These are phyloP conservation scores for Excalfactoria chinensis DNA, from an alignment of 2,113 vertebrate species.

Conservation along the genomic window DNA sequence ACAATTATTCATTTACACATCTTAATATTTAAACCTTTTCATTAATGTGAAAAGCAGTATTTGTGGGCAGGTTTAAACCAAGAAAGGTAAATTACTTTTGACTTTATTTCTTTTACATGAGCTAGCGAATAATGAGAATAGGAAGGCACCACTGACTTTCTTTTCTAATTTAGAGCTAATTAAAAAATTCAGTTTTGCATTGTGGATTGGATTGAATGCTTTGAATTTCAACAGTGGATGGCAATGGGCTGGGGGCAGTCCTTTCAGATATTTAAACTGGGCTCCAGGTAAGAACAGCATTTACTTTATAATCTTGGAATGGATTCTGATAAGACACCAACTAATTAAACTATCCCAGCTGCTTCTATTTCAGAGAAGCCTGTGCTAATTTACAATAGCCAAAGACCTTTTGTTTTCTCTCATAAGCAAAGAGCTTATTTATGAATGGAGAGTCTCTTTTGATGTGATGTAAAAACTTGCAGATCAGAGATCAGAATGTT, in stretches of 20 bases:
- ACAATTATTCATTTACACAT: background rate
- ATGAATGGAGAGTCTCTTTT: background rate
- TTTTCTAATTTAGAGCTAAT: slow-evolving; percentile 77
- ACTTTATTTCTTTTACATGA: background rate
- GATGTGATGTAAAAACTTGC: background rate
- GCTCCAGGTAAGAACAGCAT: slow-evolving; percentile 82
- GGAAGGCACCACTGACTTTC: background rate
- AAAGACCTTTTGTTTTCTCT: background rate
- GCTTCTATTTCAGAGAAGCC: background rate
- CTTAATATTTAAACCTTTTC: background rate
- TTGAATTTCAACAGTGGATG: slow-evolving; percentile 87
- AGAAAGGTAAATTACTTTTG: background rate
- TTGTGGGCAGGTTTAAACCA: background rate
- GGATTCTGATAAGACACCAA: background rate
- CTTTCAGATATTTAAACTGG: slow-evolving; percentile 95
- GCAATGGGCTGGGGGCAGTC: slow-evolving; percentile 88
- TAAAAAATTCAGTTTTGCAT: slow-evolving; percentile 50
- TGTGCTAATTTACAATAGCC: background rate
- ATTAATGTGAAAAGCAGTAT: background rate
- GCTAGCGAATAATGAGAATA: background rate
- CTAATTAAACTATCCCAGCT: background rate
- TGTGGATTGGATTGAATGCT: slow-evolving; percentile 92
- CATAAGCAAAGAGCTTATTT: background rate
- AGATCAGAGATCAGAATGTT: background rate
- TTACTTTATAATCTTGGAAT: background rate